Conservation (phyloP, 2,113 vertebrate genomes). For the Python bivittatus region DNA sequence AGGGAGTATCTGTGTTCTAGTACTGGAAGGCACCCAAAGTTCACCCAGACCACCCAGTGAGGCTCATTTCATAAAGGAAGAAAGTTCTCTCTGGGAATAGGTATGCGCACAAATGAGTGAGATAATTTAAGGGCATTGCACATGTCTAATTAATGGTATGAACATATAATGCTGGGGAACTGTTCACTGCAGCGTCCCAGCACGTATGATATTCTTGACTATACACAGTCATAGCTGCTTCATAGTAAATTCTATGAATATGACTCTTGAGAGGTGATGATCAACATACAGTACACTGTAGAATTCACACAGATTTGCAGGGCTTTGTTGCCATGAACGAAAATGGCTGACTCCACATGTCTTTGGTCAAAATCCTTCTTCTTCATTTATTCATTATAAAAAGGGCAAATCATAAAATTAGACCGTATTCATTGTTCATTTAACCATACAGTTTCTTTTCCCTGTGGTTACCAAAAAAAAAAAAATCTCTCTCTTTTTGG, state of each 20-base stretch:
- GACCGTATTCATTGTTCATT: background rate
- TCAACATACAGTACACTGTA: background rate
- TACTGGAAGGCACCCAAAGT: slow-evolving; percentile 19
- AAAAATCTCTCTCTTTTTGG: background rate
- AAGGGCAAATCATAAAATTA: background rate
- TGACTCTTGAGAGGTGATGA: background rate
- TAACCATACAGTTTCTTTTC: background rate
- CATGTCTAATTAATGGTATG: background rate
- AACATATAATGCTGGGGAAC: background rate
- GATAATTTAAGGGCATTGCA: background rate
- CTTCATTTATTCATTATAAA: background rate
- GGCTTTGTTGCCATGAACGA: background rate
- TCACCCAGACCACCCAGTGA: slow-evolving; percentile 14
- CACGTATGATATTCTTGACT: background rate
- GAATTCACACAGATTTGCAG: background rate
- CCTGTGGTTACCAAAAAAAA: background rate
- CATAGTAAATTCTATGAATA: background rate
- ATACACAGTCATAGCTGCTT: background rate
- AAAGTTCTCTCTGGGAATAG: background rate
- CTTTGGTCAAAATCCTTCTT: too few relatives aligned
- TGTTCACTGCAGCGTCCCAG: background rate
- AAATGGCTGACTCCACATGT: background rate
- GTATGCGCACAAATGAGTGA: background rate
- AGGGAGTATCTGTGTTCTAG: background rate
- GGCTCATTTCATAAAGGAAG: background rate